These are phyloP conservation scores for Stomorhina lunata DNA, from an alignment of 2,888 invertebrate species.

Conservation along the genomic window DNA sequence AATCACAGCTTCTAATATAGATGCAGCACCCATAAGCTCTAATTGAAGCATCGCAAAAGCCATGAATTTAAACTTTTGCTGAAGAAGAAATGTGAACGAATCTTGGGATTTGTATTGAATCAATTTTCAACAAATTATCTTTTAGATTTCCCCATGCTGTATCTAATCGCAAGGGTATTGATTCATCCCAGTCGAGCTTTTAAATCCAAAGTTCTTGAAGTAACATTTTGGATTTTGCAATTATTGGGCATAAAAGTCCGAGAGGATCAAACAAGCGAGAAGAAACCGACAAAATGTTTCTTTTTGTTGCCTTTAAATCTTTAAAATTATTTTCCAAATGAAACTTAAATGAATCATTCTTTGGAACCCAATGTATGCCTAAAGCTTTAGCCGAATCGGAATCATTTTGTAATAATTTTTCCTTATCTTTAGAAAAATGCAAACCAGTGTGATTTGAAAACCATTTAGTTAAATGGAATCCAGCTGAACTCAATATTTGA, in stretches of 20 bases:
- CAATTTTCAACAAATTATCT: not conserved
- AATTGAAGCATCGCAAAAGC: not conserved
- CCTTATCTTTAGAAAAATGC: no score
- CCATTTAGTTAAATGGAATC: no score
- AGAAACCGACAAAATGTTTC: not conserved
- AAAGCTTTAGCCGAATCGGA: no score
- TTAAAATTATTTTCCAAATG: no score
- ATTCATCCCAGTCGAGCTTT: not conserved
- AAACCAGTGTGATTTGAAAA: no score
- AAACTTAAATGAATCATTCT: no score
- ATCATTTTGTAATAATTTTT: no score
- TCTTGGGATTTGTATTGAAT: not conserved
- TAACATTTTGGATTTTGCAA: no score
- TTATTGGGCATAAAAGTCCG: not conserved
- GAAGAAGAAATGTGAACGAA: not conserved
- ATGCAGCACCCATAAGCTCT: not conserved
- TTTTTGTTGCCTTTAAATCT: no score
- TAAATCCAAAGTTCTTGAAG: not conserved
- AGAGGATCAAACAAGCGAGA: not conserved
- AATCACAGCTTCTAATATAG: not conserved
- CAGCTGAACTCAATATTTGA: no score
- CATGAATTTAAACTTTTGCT: constrained; percentile 7
- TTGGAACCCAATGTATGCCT: no score
- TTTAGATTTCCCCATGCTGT: not conserved
- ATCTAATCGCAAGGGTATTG: not conserved